Evolutionary conservation across 2,888 invertebrate genomes (phyloP).

Genomic region (Bibio marci): DNA sequence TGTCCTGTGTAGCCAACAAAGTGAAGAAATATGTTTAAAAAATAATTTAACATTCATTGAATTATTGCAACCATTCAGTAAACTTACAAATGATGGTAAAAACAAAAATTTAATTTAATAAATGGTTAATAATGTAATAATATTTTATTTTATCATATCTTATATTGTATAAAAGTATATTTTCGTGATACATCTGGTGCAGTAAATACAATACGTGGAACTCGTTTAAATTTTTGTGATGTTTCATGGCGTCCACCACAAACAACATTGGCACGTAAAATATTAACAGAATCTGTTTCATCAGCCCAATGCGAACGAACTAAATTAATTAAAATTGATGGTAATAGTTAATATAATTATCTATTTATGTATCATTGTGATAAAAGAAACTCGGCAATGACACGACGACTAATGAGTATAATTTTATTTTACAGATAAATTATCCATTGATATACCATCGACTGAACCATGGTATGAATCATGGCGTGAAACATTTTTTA

Average conservation of each 20-base stretch:
- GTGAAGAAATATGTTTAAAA: constrained; percentile 69
- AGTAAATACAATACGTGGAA: constrained; percentile 51
- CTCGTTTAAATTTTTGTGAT: constrained; percentile 65
- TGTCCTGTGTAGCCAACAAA: constrained; percentile 64
- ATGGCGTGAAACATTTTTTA: constrained; percentile 82
- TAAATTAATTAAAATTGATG: constrained; percentile 33
- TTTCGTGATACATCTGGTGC: constrained; percentile 70
- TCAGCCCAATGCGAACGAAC: constrained; percentile 38
- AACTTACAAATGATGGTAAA: constrained; percentile 54
- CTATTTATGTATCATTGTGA: no score
- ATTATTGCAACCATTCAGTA: constrained; percentile 77
- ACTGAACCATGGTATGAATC: constrained; percentile 89
- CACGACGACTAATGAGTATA: no score
- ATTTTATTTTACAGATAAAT: constrained; percentile 34
- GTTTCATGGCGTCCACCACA: constrained; percentile 67
- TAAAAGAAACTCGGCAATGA: no score
- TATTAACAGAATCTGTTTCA: constrained; percentile 68
- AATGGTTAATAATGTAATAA: constrained; percentile 4
- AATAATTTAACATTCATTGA: constrained; percentile 84
- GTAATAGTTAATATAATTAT: constrained; percentile 21
- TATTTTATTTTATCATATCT: neutral
- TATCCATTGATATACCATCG: constrained; percentile 50
- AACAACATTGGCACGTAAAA: constrained; percentile 63
- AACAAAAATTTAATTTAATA: constrained; percentile 6
- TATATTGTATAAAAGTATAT: constrained; percentile 39